Evolutionary conservation across 1,140 invertebrate genomes (phyloP).

Genomic region (Asbolus verrucosus): DNA sequence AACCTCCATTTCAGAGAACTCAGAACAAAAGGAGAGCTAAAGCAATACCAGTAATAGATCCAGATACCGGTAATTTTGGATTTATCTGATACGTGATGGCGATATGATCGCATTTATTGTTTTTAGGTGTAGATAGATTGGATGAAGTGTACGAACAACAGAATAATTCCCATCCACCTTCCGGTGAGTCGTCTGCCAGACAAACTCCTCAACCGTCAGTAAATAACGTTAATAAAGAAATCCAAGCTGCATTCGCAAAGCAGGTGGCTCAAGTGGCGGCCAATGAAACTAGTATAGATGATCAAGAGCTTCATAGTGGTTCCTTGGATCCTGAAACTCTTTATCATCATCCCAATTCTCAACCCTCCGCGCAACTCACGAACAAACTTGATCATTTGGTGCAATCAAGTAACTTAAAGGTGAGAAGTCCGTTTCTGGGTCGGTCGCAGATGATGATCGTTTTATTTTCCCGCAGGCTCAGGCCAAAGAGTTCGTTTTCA

Average conservation of each 20-base stretch:
- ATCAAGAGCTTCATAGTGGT: slow-evolving; percentile 26
- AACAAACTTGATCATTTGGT: slow-evolving; percentile 52
- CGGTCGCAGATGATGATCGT: no score
- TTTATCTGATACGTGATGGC: no score
- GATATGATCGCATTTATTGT: no score
- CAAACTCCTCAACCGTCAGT: slow-evolving; percentile 63
- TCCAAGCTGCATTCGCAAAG: slow-evolving; percentile 61
- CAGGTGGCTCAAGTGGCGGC: slow-evolving; percentile 59
- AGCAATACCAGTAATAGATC: slow-evolving; percentile 62
- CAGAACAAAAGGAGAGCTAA: slow-evolving; percentile 53
- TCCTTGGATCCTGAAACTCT: slow-evolving; percentile 19
- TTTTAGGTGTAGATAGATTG: slow-evolving; percentile 55
- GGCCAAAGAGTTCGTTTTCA: slow-evolving; percentile 61
- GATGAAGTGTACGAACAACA: slow-evolving; percentile 59
- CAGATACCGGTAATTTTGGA: slow-evolving; percentile 57
- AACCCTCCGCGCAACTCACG: slow-evolving; percentile 13
- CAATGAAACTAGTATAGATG: slow-evolving; percentile 45
- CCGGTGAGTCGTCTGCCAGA: slow-evolving; percentile 63
- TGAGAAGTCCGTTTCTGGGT: no score
- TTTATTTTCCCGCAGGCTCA: no score
- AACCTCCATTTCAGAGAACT: slow-evolving; percentile 42
- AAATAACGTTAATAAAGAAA: slow-evolving; percentile 58
- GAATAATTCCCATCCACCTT: slow-evolving; percentile 60
- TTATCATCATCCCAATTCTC: slow-evolving; percentile 15
- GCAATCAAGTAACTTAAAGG: slow-evolving; percentile 61